These are phyloP conservation scores for Pyrocephalus nanus DNA, from an alignment of 2,797 vertebrate species.

Conservation along the genomic window DNA sequence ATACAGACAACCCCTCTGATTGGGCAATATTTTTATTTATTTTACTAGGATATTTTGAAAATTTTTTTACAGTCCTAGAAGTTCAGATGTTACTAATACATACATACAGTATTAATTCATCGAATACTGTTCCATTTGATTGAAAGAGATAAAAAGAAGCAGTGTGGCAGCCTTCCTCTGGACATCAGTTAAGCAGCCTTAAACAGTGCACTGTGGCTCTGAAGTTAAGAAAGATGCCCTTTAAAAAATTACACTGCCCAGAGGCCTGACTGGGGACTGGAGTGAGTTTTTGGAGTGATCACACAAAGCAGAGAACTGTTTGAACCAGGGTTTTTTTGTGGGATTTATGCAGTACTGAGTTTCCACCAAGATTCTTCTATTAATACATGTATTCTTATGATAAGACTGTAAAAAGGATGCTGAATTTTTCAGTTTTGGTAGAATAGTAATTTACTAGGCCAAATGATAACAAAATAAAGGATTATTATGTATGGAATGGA, in stretches of 20 bases:
- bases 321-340: not conserved
- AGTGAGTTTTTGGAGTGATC: not conserved
- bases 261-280: not conserved
- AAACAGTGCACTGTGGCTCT: not conserved
- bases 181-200: not conserved
- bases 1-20: not conserved
- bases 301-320: not conserved
- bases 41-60: not conserved
- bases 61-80: not conserved
- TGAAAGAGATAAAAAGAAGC: not conserved
- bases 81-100: not conserved
- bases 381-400: rapidly evolving
- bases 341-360: not conserved
- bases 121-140: not conserved
- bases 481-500: not conserved
- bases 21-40: not conserved
- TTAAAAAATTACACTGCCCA: not conserved
- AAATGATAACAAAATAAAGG: not conserved
- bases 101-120: not conserved
- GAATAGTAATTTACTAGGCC: not conserved
- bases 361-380: not conserved
- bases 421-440: not conserved
- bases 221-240: not conserved
- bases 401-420: not conserved
- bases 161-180: not conserved